Base-by-base conservation (phyloP, 2,797 vertebrate species). In the Spea hammondii region DNA sequence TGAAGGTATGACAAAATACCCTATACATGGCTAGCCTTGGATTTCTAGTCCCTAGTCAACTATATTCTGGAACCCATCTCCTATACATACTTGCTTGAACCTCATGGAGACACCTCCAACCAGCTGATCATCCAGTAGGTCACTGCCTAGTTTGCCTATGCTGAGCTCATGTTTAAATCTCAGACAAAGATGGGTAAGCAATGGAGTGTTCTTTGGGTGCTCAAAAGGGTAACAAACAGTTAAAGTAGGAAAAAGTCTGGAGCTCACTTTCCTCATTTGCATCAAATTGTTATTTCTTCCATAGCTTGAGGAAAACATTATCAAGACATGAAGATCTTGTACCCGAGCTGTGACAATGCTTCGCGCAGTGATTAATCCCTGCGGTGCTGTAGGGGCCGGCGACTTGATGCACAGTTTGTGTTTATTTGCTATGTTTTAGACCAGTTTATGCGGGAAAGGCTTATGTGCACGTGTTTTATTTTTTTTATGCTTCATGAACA, bases 361-460 rank as follows among this genome's bases (percentile, higher is more conserved):
- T 82, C 78, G 80, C 80, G 59, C 65, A 74, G 77, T 82, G 80
- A 82, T 82, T 82, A 82, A 82, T 82, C 70, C 75, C 75, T 82
- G 80, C 80, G 78, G 80, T 74, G 75, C 80, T 77, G 65, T 70
- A 74, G 80, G 75, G 75, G 74, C 65, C 50, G 32, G 80, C 70
- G 70, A 74, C 70, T 82, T 70, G 11, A 74, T 82, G 80, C 80
- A 77, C 70, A 82, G 72, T 74, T 65, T 73, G 65, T 77, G 73
- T 82, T 82, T 82, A 77, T 82, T 82, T 55, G 49, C 75, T 74
- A 11, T 73, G 51, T 82, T 73, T 82, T 81, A 62, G 75, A 53
- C 49, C 9, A 55, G 65, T 82, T 77, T 82, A 65, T 82, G 75
- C 80, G 73, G 45, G 13, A n/a, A 70, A 74, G 75, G 70, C 54